A percentile compares a stretch with the other conserved stretches of the same genome.
These are phyloP conservation scores for Sardinella longiceps DNA, from an alignment of 2,797 vertebrate genomes.

Conservation along the genomic window DNA sequence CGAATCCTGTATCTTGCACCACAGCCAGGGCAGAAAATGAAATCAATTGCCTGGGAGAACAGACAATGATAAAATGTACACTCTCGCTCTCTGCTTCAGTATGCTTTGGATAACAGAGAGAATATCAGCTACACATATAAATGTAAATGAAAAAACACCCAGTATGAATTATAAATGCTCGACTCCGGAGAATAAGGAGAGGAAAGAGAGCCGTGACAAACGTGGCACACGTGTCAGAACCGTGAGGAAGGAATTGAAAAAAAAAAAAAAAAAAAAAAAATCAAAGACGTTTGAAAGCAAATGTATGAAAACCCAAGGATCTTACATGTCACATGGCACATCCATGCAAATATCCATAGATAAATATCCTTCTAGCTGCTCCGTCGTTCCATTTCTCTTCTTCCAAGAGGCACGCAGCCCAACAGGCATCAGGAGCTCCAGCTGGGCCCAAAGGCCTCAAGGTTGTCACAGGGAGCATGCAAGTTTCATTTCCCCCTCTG, in stretches of 20 bases:
- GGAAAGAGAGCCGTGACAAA: slow-evolving; percentile 6
- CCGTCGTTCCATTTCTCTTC: background rate
- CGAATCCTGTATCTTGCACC: slow-evolving; percentile 1
- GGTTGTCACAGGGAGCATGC: background rate
- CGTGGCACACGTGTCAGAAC: background rate
- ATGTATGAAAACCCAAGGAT: background rate
- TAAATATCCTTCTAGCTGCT: background rate
- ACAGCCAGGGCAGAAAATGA: slow-evolving; percentile 4
- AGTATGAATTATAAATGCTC: slow-evolving; percentile 9
- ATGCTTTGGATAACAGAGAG: background rate
- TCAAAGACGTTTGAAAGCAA: slow-evolving; percentile 16
- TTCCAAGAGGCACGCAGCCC: background rate
- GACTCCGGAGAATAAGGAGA: background rate
- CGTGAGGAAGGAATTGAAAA: too few species aligned
- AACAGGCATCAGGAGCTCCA: background rate
- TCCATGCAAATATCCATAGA: too few species aligned
- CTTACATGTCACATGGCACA: background rate
- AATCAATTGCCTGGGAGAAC: slow-evolving; percentile 22
- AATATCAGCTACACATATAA: background rate
- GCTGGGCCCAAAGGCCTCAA: background rate
- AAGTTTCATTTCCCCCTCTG: background rate
- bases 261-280: background rate
- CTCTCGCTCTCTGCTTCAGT: background rate
- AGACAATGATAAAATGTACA: slow-evolving; percentile 5
- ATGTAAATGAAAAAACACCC: slow-evolving; percentile 18